phyloP scores from a whole-genome alignment of 2,888 invertebrate genomes.

The Saturnia japonica region DNA sequence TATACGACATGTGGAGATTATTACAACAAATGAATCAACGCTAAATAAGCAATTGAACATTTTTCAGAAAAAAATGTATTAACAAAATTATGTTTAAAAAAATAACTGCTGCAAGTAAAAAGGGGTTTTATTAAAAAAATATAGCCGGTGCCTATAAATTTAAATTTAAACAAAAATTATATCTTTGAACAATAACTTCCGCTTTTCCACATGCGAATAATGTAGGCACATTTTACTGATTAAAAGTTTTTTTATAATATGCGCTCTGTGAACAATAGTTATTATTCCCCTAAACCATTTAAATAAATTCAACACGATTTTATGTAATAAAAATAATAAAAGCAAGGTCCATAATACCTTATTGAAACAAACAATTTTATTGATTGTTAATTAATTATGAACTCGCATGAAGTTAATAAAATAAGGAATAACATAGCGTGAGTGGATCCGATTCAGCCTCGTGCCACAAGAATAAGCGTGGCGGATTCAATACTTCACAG shows the following conservation, averaged over 20 bases:
- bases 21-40: neutral
- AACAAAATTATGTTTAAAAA: neutral
- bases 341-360: neutral
- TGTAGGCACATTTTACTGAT: neutral
- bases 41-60: neutral
- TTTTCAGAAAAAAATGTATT: no score
- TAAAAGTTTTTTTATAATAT: neutral
- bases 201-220: neutral
- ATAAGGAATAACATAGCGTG: slow-evolving; percentile 45
- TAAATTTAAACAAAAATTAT: neutral
- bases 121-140: neutral
- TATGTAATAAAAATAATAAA: neutral
- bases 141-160: neutral
- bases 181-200: neutral
- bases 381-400: slow-evolving; percentile 19
- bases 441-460: slow-evolving; percentile 56
- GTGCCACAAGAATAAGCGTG: slow-evolving; percentile 64
- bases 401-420: slow-evolving; percentile 29
- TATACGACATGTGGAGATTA: neutral
- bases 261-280: neutral
- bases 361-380: neutral
- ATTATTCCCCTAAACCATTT: neutral
- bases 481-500: slow-evolving; percentile 74
- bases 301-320: neutral
- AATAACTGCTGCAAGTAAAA: neutral